Base-by-base conservation (phyloP, 2,797 vertebrate genomes). In the Saxicola maurus region DNA sequence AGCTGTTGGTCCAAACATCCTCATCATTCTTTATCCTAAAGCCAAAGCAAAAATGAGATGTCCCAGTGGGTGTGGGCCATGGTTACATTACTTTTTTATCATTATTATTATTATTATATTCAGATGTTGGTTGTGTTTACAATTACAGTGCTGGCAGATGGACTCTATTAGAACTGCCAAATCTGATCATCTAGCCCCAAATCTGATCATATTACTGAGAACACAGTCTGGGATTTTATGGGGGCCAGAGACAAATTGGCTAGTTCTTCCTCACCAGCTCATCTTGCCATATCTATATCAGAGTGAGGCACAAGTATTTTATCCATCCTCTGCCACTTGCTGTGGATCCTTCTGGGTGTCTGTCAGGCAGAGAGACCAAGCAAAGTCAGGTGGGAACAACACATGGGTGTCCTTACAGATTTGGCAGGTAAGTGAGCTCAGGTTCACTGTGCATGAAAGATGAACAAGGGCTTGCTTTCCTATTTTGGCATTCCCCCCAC, bases 51-150 rank as follows among this genome's bases (percentile, higher is more conserved):
- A 94, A 91, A 68, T 79, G 66, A 93, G 89, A 79, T 6, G 17
- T 91, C 94, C 83, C 82, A 48, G 78, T 74, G 93, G 89, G 82
- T 91, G 92, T 94, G 86, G 93, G 76, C 78, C 82, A 89, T 71
- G 81, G 87, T 94, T 95, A 93, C 56, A 42, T 87, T 79, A 76
- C 45, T 86, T 95, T 95, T 91, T 93, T 89, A 80, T 80, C 69
- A 64, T 92, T 24, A 90, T 87, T 93, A 73, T 90, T 93, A 80
- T 90, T 91, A 95, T 96, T 92, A 69, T 86, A 83, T 84, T 92
- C 95, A 96, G 93, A 94, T 94, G 93, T 86, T 89, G 66, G 83
- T 76, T 89, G 45, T 95, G 92, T 94, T 95, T 89, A 91, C 90
- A 95, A 87, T 94, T 92, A 93, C 37, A 82, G 56, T 56, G 57